phyloP scores from a whole-genome alignment of 2,113 vertebrate species.

The Notarius quadriscutis region DNA sequence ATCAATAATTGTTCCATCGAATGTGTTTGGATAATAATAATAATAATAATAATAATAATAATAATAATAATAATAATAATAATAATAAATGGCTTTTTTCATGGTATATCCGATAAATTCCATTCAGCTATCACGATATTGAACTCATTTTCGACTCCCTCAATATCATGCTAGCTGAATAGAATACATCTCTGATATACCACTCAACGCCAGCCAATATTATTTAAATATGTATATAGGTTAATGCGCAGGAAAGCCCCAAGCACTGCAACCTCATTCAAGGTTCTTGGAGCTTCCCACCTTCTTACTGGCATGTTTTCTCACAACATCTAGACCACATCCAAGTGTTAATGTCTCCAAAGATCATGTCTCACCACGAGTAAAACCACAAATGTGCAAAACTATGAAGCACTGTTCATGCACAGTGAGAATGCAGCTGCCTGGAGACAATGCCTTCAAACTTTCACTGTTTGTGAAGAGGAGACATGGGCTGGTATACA shows the following conservation, averaged over 20 bases:
- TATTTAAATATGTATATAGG: not conserved
- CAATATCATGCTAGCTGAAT: no score
- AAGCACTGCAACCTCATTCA: not conserved
- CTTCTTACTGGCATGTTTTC: not conserved
- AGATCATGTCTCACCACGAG: not conserved
- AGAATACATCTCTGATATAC: no score
- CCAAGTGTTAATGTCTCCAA: no score
- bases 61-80: no score
- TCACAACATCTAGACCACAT: not conserved
- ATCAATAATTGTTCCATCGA: no score
- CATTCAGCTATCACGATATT: no score
- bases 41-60: no score
- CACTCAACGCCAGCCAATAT: no score
- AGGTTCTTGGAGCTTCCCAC: not conserved
- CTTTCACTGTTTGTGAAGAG: not conserved
- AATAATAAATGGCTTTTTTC: no score
- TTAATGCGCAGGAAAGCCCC: slow-evolving; percentile 11
- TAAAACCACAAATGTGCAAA: not conserved
- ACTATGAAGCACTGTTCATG: not conserved
- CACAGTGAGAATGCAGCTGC: not conserved
- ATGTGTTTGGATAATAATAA: no score
- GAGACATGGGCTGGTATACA: not conserved
- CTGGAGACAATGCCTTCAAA: not conserved
- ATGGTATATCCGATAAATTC: no score
- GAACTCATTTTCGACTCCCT: no score